A percentile compares a stretch with the other conserved stretches of the same genome.
Evolutionary conservation across 1,140 invertebrate species (phyloP).

Genomic region (Drosophila lini): DNA sequence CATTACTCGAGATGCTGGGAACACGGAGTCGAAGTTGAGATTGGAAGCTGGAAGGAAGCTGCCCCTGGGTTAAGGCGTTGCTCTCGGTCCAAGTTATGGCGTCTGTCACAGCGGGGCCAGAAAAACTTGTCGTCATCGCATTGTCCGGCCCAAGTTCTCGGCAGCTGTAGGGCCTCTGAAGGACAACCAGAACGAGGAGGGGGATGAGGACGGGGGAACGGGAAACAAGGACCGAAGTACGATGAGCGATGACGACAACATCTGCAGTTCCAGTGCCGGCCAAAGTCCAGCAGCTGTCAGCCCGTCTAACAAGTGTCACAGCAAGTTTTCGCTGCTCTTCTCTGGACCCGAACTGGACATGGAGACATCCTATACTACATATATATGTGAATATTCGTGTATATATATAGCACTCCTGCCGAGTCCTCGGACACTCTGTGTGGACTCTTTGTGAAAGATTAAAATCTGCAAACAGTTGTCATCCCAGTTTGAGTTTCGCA

Average conservation of each 20-base stretch:
- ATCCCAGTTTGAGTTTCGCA: slow-evolving; percentile 77
- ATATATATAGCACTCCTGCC: slow-evolving; percentile 23
- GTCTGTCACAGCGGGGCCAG: slow-evolving; percentile 74
- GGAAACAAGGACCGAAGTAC: not conserved
- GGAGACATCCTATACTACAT: slow-evolving; percentile 22
- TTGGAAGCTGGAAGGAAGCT: slow-evolving; percentile 36
- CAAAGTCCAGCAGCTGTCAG: slow-evolving; percentile 78
- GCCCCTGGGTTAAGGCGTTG: slow-evolving; percentile 80
- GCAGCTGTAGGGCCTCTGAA: slow-evolving; percentile 68
- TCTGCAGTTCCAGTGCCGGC: slow-evolving; percentile 60
- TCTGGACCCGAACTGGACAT: slow-evolving; percentile 62
- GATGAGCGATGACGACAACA: slow-evolving; percentile 64
- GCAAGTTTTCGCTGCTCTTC: slow-evolving; percentile 62
- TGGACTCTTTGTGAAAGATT: slow-evolving; percentile 77
- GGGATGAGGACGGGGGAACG: not conserved
- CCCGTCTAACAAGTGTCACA: slow-evolving; percentile 80
- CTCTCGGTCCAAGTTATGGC: slow-evolving; percentile 77
- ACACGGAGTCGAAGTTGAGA: slow-evolving; percentile 6
- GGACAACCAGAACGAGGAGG: slow-evolving; percentile 64
- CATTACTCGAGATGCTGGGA: slow-evolving; percentile 64
- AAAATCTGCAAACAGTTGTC: slow-evolving; percentile 83
- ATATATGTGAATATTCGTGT: not conserved
- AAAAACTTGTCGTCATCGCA: slow-evolving; percentile 70
- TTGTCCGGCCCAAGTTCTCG: slow-evolving; percentile 52
- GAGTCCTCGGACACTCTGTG: slow-evolving; percentile 36